Evolutionary conservation across 2,797 vertebrate species (phyloP), one percentile per base, ranked within the genome.

Genomic region (Arctocebus calabarensis): DNA sequence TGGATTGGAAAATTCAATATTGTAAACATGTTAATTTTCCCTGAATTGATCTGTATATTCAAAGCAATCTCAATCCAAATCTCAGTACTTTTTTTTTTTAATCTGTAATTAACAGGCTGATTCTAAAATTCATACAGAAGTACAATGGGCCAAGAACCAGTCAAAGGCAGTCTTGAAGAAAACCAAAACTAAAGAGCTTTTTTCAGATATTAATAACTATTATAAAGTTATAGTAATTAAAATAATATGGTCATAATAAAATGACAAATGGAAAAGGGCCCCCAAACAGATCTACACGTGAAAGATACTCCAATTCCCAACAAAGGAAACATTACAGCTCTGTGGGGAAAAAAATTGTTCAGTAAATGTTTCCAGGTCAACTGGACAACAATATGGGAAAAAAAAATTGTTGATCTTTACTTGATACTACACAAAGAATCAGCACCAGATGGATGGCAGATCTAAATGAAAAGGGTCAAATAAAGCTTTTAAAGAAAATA

Each of bases 401-500:
- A 52, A 62, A 79, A 52, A 79, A n/a, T 52, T 40, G 16, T 71
- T 78, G 90, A 84, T 43, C 62, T 79, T 93, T 45, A 81, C 32
- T 59, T 85, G 37, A 45, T 85, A 71, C 37, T 45, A 57, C 5
- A 85, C 32, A 93, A 84, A 96, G 48, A 94, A 85, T 59, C 45
- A 82, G 52, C 85, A 96, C 34, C 19, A 88, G n/a, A 32, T 75
- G n/a, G 20, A 95, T 82, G 43, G 61, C 55, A 85, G 61, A 68
- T 90, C 66, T 52, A 84, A 87, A 68, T 78, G 43, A n/a, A 94
- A 84, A 81, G 81, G 25, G 62, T 81, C 77, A 90, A 93, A 84
- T 68, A 68, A 94, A 75, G 25, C 12, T 77, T 95, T 90, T 52
- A 52, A 40, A 96, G 75, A 95, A 96, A 91, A 79, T 37, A 83